Evolutionary conservation across 1,140 invertebrate genomes (phyloP), one percentile per base, ranked within the genome.

Genomic region (Drosophila kepulauana): DNA sequence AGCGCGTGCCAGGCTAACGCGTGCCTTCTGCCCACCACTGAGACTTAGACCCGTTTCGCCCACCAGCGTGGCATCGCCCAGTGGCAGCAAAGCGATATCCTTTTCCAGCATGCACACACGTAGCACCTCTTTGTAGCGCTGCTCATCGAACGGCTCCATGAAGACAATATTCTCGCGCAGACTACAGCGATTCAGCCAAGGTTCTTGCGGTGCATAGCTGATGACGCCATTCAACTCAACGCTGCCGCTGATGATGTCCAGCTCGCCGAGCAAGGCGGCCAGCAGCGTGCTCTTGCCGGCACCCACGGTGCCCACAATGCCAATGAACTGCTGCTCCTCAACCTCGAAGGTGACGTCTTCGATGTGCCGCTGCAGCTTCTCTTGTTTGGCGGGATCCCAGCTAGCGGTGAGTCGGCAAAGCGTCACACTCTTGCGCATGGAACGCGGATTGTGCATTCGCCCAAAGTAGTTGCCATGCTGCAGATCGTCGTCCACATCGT

Each of bases 121-220:
- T 5, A 95, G 70, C 75, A 96, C 94, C 63, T 94, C 93, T 33
- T 94, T 93, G 69, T 96, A 96, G 20, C 93, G 93, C 64, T 94
- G 92, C 80, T 94, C 93, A 75, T 96, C 93, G 84, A 94, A 95
- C 5, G 94, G 92, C 71, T 94, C 94, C 4, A 97, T 97, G 86
- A 98, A 98, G 0, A 97, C 87, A 59, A 98, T 97, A 91, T 98
- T 98, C 70, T 98, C 96, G 11, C 95, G 93, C 0, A 95, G 93
- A 5, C 93, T 93, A 11, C 93, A 93, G 3, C 93, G 93, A 13
- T 94, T 94, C 0, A 97, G 89, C 96, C 96, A 97, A 1, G 96
- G 94, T 75, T 96, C 95, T 92, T 97, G 96, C 15, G 96, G 95
- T 1, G 96, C 95, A 91, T 97, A 98, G 3, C 96, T 95, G 1